phyloP scores from a whole-genome alignment of 2,113 vertebrate species.

The Poicephalus gulielmi region DNA sequence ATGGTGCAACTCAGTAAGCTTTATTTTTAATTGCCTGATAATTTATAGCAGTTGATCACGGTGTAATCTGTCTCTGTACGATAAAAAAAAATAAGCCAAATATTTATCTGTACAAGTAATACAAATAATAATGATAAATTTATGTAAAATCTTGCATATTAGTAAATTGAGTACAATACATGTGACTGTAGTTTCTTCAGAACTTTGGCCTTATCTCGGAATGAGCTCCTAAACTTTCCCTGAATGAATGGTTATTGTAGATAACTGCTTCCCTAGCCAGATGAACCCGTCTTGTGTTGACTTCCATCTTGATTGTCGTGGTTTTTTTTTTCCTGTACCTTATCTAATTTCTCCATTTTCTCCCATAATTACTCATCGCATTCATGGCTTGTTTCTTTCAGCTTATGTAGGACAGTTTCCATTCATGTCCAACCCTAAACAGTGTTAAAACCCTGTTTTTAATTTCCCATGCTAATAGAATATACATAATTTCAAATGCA shows the following conservation, averaged over 20 bases:
- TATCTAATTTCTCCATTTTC: neutral
- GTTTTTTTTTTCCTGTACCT: neutral
- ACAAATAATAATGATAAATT: neutral
- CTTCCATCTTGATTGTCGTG: neutral
- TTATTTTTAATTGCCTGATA: neutral
- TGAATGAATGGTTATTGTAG: neutral
- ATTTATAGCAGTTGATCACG: neutral
- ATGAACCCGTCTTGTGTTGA: neutral
- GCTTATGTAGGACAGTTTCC: neutral
- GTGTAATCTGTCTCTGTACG: neutral
- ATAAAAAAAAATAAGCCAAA: neutral
- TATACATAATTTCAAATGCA: neutral
- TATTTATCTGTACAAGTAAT: neutral
- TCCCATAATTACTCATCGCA: neutral
- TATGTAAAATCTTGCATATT: neutral
- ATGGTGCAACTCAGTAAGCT: neutral
- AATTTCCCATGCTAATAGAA: neutral
- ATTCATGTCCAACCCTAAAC: neutral
- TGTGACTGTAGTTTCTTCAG: neutral
- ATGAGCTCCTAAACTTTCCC: neutral
- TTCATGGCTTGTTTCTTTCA: neutral
- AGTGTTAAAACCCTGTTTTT: neutral
- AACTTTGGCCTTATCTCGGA: neutral
- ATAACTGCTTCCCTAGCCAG: neutral
- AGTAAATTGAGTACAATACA: neutral